Base-by-base conservation (phyloP, 2,113 vertebrate species). In the Tylochromis polylepis region DNA sequence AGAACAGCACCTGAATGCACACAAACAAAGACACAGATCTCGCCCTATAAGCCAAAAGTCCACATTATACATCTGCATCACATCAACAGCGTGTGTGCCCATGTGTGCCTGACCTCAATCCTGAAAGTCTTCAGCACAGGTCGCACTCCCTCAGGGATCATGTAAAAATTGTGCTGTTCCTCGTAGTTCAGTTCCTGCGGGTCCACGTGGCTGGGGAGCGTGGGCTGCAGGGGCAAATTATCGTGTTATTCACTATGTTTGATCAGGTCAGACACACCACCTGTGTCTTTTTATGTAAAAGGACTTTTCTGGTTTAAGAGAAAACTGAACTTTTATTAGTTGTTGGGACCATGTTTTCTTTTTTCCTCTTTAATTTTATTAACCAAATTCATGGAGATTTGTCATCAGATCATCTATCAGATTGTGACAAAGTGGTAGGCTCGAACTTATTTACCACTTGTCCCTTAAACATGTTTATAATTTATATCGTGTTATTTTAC, bases 61-160 rank as follows among this genome's bases (percentile, higher is more conserved):
- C 53, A 1, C 15, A 31, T 57, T 67, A 82, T 27, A 24, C 9
- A 56, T 34, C 9, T 27, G 5, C 4, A 10, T 31, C 38, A 27
- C 29, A 8, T 34, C 18, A 43, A 57, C 41, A 38, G 3, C 15
- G 4, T 14, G 14, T 57, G 11, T 36, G 57, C 36, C 46, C 14
- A 11, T 56, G 67, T 27, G 62, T 82, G 49, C 55, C 57, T 31
- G 11, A 96, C 98, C 97, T 99, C 98, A 8, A 99, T 97, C 88
- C 96, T 96, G 90, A 99, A 99, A 49, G 97, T 97, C 90, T 95
- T 97, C 88, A 99, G 96, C 51, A 97, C 93, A 0, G 97, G 98
- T 24, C 96, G 95, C 58, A 99, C 96, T 8, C 95, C 97, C 8
- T 97, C 95, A 4, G 98, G 98, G 88, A 99, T 98, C 83, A 96